phyloP scores from a whole-genome alignment of 2,113 vertebrate species.

The Pedetes capensis region DNA sequence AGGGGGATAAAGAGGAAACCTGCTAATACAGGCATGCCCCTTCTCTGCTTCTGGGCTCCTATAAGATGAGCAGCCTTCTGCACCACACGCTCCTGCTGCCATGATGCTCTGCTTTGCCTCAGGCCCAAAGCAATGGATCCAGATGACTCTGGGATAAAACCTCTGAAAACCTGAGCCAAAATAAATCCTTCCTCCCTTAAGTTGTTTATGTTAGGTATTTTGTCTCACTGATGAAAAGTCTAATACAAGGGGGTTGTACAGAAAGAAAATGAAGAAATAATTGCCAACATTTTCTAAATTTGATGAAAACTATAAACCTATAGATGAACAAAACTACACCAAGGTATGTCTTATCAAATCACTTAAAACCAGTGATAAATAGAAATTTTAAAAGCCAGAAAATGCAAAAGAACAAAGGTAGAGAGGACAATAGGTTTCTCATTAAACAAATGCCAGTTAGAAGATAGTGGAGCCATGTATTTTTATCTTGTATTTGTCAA shows the following conservation, averaged over 20 bases:
- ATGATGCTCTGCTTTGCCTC: not conserved
- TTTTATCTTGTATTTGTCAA: too few relatives aligned
- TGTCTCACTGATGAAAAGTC: not conserved
- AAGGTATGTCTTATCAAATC: not conserved
- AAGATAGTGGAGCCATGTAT: not conserved
- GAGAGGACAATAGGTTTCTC: not conserved
- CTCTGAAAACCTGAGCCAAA: not conserved
- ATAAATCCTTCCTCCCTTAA: not conserved
- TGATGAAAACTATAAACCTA: not conserved
- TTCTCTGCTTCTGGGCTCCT: not conserved
- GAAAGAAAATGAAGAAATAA: not conserved
- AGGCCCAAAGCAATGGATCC: not conserved
- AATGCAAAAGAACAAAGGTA: not conserved
- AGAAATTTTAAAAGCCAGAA: not conserved
- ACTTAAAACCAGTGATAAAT: not conserved
- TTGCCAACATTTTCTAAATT: not conserved
- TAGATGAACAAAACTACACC: not conserved
- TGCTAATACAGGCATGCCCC: too few relatives aligned
- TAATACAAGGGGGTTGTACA: not conserved
- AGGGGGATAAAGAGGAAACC: not conserved
- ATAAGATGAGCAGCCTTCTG: not conserved
- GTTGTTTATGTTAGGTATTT: not conserved
- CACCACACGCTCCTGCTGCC: not conserved
- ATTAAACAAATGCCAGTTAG: not conserved
- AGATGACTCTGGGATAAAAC: not conserved